Conservation (phyloP, 2,113 vertebrate genomes). For the Ondatra zibethicus region DNA sequence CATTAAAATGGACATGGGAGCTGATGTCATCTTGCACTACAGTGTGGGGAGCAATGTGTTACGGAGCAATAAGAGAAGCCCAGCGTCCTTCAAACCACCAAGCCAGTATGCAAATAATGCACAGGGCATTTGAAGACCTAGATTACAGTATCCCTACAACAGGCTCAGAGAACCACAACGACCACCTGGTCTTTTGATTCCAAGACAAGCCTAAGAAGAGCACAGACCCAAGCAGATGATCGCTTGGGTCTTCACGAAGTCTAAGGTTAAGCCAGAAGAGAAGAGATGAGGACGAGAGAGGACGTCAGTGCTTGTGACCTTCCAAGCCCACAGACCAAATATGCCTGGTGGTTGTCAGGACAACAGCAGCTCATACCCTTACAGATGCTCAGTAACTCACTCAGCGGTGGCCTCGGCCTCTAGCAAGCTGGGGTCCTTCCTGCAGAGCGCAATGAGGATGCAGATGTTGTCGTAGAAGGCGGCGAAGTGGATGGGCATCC, state of each 20-base stretch:
- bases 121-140: not conserved
- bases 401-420: conserved; percentile 82
- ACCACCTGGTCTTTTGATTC: not conserved
- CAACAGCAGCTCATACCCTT: conserved; percentile 10
- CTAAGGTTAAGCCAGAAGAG: not conserved
- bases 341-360: not conserved
- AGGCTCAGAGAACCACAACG: conserved; percentile 2
- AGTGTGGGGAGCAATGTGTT: not conserved
- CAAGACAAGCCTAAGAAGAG: not conserved
- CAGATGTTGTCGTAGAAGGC: conserved; percentile 87
- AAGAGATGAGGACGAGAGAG: not conserved
- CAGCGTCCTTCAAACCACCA: not conserved
- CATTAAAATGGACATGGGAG: not conserved
- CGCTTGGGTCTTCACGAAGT: not conserved
- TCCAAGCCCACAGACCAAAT: not conserved
- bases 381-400: conserved; percentile 79
- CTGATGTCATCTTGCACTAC: not conserved
- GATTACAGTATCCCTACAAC: not conserved
- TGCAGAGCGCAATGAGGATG: conserved; percentile 84
- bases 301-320: not conserved
- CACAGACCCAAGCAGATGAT: too few relatives aligned
- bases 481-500: conserved; percentile 88
- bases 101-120: not conserved
- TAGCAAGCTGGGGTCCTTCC: conserved; percentile 84
- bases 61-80: not conserved